Evolutionary conservation across 2,888 invertebrate species (phyloP), one percentile per base, ranked within the genome.

Genomic region (Choreutis nemorana): DNA sequence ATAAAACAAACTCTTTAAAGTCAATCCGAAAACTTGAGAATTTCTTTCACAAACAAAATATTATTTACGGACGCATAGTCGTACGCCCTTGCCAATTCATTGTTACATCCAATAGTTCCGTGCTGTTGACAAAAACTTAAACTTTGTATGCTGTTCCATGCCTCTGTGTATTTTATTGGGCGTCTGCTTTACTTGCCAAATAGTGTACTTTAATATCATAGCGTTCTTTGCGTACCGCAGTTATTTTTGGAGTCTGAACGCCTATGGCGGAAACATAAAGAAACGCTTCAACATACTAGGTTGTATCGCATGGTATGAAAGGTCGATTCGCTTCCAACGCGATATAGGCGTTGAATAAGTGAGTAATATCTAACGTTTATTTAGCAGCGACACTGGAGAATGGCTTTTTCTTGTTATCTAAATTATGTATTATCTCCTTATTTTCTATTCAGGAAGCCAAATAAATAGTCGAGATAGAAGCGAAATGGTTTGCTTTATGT

Each of bases 161-260:
- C 49, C 42, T 45, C 46, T 39, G 36, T 44, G 48, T 56, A 44
- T 41, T 60, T 55, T 45, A 45, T 46, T 37, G 45, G 42, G 45
- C 47, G 49, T 46, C 48, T 45, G 48, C 38, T 39, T 39, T 42
- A 48, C 50, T 62, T 73, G 75, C 73, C 73, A 72, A 75, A 72
- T 72, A 55, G 63, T 50, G 48, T 61, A 50, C 56, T 61, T 66
- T 67, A 68, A 66, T 67, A 67, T 63, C 50, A n/a, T n/a, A n/a
- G n/a, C n/a, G n/a, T n/a, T n/a, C n/a, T n/a, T n/a, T n/a, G n/a
- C n/a, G n/a, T n/a, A n/a, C n/a, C n/a, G n/a, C n/a, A n/a, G n/a
- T n/a, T n/a, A n/a, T 37, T 34, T 37, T 42, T 44, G 40, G 48
- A 53, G 45, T 42, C 44, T 50, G 42, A 47, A 37, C 41, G 45